Conservation (phyloP, 2,888 invertebrate genomes). For the Salticus scenicus region DNA sequence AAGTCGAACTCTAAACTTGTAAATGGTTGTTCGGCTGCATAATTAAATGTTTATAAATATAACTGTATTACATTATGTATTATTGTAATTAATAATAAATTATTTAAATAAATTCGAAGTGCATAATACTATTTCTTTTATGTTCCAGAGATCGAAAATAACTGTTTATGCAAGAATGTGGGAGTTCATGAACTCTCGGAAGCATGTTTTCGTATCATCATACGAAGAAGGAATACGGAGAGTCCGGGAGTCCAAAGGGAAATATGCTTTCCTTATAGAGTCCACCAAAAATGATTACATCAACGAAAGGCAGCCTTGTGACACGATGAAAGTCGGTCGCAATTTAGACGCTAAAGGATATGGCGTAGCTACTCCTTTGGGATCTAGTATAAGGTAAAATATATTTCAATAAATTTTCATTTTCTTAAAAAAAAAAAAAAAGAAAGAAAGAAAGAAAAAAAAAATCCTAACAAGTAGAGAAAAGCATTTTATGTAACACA, state of each 20-base stretch:
- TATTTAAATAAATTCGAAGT: too few species aligned
- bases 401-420: too few species aligned
- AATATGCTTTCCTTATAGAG: constrained; percentile 77
- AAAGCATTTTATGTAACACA: too few species aligned
- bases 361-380: constrained; percentile 71
- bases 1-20: too few species aligned
- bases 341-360: constrained; percentile 92
- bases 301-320: constrained; percentile 92
- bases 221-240: constrained; percentile 76
- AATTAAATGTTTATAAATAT: too few species aligned
- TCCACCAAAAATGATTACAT: constrained; percentile 74
- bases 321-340: constrained; percentile 94
- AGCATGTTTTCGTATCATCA: constrained; percentile 76
- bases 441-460: too few species aligned
- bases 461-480: too few species aligned
- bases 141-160: constrained; percentile 76
- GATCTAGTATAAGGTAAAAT: constrained; percentile 70
- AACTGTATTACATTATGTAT: too few species aligned
- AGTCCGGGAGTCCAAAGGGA: constrained; percentile 76
- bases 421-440: too few species aligned
- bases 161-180: constrained; percentile 78
- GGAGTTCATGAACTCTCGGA: constrained; percentile 78
- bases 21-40: too few species aligned
- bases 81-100: too few species aligned
- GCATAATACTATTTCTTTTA: background rate